phyloP scores from a whole-genome alignment of 2,888 invertebrate species.

The Chrysina gloriosa region DNA sequence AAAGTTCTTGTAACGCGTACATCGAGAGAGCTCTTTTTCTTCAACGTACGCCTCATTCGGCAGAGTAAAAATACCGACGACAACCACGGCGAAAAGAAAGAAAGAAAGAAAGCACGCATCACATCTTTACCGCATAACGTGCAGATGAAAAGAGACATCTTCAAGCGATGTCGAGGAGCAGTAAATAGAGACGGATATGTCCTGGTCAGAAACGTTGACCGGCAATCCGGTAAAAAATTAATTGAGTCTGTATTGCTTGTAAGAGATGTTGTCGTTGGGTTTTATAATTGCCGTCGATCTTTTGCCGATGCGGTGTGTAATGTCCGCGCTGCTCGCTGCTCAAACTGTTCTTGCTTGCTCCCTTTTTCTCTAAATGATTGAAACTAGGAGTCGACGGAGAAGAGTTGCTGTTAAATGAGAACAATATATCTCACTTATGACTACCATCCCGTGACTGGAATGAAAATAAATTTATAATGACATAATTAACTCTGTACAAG shows the following conservation, averaged over 20 bases:
- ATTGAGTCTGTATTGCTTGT: constrained; percentile 54
- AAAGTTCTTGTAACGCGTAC: constrained; percentile 29
- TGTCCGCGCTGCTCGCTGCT: neutral
- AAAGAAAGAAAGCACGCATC: constrained; percentile 40
- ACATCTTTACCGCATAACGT: neutral
- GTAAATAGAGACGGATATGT: constrained; percentile 21
- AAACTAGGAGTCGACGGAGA: constrained; percentile 1
- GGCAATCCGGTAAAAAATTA: constrained; percentile 53
- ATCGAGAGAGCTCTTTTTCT: neutral
- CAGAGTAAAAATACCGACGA: constrained; percentile 28
- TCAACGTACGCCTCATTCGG: neutral
- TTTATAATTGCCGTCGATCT: constrained; percentile 45
- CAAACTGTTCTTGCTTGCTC: neutral
- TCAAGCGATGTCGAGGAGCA: constrained; percentile 8
- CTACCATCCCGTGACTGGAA: neutral
- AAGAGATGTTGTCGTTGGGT: constrained; percentile 29
- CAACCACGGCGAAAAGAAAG: constrained; percentile 45
- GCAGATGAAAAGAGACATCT: neutral
- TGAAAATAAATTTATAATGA: neutral
- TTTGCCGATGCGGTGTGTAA: neutral
- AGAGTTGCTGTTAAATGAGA: constrained; percentile 8
- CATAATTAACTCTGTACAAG: constrained; percentile 14
- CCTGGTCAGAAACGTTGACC: constrained; percentile 50
- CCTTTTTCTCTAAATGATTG: constrained; percentile 22
- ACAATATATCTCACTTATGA: constrained; percentile 27